phyloP scores from a whole-genome alignment of 2,113 vertebrate genomes.

The Asarcornis scutulata region DNA sequence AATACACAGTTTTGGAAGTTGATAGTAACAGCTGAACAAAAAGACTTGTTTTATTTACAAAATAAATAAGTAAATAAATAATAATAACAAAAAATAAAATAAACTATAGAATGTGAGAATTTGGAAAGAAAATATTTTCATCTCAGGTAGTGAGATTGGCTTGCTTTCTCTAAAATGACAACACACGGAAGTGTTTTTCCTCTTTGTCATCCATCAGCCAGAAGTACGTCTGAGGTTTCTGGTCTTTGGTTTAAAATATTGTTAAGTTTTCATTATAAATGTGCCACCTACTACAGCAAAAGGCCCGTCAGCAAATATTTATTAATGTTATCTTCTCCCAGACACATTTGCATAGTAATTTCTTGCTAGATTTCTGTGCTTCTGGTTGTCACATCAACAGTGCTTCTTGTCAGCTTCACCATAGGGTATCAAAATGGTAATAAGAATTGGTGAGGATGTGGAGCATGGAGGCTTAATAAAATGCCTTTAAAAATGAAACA shows the following conservation, averaged over 20 bases:
- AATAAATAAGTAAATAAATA: too few species aligned
- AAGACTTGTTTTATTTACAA: background rate
- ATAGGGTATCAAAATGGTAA: constrained; percentile 57
- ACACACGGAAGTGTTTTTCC: background rate
- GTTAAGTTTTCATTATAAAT: constrained; percentile 48
- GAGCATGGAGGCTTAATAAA: constrained; percentile 45
- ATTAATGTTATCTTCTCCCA: constrained; percentile 47
- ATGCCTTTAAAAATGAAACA: background rate
- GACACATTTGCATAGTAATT: constrained; percentile 65
- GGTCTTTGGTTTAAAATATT: constrained; percentile 1
- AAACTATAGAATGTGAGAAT: background rate
- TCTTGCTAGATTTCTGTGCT: constrained; percentile 50
- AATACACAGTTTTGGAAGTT: background rate
- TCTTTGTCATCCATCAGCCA: background rate
- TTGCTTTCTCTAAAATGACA: background rate
- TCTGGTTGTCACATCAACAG: constrained; percentile 50
- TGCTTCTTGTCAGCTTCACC: constrained; percentile 57
- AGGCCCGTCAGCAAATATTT: constrained; percentile 60
- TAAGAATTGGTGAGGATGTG: constrained; percentile 24
- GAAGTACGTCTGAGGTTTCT: background rate
- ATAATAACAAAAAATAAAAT: background rate
- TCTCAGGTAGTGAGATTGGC: background rate
- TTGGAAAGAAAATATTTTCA: constrained; percentile 9
- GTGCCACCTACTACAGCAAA: constrained; percentile 27
- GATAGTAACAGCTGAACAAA: background rate